Conservation (phyloP, 2,113 vertebrate species). For the Mellivora capensis region DNA sequence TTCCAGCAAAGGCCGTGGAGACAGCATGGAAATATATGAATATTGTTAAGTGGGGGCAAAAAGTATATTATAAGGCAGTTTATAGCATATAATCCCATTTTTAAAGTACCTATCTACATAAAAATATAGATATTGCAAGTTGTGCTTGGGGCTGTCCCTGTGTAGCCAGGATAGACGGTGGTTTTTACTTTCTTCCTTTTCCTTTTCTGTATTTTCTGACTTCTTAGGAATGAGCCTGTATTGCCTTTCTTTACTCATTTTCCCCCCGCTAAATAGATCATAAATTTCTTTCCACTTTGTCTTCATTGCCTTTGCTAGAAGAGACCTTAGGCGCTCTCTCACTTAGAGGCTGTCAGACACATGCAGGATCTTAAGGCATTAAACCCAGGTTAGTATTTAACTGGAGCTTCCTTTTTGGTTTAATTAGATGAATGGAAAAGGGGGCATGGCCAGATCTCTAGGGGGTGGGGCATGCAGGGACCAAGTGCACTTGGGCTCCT, state of each 20-base stretch:
- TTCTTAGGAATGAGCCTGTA: not conserved
- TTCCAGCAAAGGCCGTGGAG: not conserved
- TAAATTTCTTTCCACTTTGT: not conserved
- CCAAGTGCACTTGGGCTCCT: not conserved
- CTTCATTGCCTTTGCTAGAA: not conserved
- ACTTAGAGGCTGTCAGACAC: not conserved
- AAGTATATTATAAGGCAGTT: not conserved
- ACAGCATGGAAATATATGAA: not conserved
- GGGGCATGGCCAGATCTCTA: not conserved
- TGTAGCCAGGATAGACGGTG: not conserved
- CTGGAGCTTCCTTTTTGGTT: not conserved
- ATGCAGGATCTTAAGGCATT: not conserved
- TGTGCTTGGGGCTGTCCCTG: not conserved
- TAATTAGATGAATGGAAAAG: not conserved
- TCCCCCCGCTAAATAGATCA: not conserved
- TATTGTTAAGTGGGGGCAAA: not conserved
- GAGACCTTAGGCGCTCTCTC: not conserved
- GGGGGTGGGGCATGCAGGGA: not conserved
- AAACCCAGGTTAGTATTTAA: not conserved
- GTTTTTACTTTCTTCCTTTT: not conserved
- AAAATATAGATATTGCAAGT: not conserved
- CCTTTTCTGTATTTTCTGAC: not conserved
- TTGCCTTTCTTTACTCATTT: not conserved
- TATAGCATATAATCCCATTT: not conserved
- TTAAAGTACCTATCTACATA: not conserved